Conservation (phyloP, 2,888 invertebrate genomes). For the Eubasilissa splendida region DNA sequence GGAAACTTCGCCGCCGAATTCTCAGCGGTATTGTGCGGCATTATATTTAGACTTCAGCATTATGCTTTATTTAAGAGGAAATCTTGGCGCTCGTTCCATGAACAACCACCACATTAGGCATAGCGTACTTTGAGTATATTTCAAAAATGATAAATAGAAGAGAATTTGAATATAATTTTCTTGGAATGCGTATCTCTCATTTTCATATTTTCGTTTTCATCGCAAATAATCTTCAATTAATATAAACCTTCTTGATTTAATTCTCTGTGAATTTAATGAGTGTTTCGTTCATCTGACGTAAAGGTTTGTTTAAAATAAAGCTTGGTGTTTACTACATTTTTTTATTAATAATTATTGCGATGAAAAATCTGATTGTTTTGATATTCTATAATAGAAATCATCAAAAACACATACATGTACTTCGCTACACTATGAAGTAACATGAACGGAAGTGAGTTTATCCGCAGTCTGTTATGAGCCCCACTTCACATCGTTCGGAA, state of each 20-base stretch:
- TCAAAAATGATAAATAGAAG: constrained; percentile 13
- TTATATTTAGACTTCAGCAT: constrained; percentile 36
- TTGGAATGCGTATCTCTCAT: neutral
- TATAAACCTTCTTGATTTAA: too few relatives aligned
- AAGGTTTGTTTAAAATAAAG: too few relatives aligned
- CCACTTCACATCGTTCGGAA: constrained; percentile 17
- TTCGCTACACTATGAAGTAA: too few relatives aligned
- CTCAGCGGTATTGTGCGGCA: constrained; percentile 9
- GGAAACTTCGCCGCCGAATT: constrained; percentile 33
- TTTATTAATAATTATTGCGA: too few relatives aligned
- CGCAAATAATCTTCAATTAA: too few relatives aligned
- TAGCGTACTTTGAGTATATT: constrained; percentile 23
- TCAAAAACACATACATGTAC: too few relatives aligned
- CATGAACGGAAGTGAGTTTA: neutral
- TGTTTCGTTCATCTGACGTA: too few relatives aligned
- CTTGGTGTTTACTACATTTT: too few relatives aligned
- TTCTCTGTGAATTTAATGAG: too few relatives aligned
- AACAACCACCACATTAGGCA: constrained; percentile 24
- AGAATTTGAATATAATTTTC: neutral
- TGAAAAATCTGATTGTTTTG: too few relatives aligned
- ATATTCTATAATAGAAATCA: too few relatives aligned
- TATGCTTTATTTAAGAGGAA: constrained; percentile 17
- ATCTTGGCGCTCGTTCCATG: constrained; percentile 13
- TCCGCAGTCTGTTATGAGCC: constrained; percentile 4
- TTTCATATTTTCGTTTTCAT: too few relatives aligned